Base-by-base conservation (phyloP, 2,113 vertebrate species). In the Chlorodrepanis virens region DNA sequence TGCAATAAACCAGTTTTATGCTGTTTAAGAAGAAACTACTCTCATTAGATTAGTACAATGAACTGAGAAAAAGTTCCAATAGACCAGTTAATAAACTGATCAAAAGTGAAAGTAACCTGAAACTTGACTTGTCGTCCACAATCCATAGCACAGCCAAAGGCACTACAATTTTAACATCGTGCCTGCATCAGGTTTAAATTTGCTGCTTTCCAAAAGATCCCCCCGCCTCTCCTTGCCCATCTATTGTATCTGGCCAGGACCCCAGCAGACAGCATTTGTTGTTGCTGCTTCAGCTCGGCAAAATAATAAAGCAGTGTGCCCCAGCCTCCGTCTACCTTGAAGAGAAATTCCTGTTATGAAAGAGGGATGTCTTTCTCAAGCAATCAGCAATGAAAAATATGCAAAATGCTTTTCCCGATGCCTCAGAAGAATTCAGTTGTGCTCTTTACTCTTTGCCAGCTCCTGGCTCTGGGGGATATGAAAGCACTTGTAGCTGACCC, bases 401-500 rank as follows among this genome's bases (percentile, higher is more conserved):
- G 98, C 97, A 98, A 98, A 98, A 96, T 65, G 93, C 97, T 97
- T 98, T 98, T 98, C 96, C 96, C 96, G 97, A 97, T 97, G 98
- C 96, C 97, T 97, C 97, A 95, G 97, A 98, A 98, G 98, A 98
- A 98, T 98, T 97, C 96, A 97, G 97, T 97, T 98, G 96, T 97
- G 97, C 95, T 97, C 97, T 96, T 71, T 96, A 93, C 96, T 95
- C 95, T 95, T 87, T 91, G 97, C 97, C 98, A 98, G 97, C 97
- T 97, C 97, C 89, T 97, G 97, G 97, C 97, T 97, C 97, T 97
- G 97, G 98, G 98, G 98, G 96, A 98, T 98, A 97, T 97, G 97
- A 97, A 97, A 96, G 97, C 97, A 97, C 97, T 98, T 97, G 97
- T 97, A 97, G 97, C 98, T 98, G 98, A 98, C 98, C 98, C 98